These are phyloP conservation scores for Hypercompe scribonia DNA, from an alignment of 2,888 invertebrate species.

Conservation along the genomic window DNA sequence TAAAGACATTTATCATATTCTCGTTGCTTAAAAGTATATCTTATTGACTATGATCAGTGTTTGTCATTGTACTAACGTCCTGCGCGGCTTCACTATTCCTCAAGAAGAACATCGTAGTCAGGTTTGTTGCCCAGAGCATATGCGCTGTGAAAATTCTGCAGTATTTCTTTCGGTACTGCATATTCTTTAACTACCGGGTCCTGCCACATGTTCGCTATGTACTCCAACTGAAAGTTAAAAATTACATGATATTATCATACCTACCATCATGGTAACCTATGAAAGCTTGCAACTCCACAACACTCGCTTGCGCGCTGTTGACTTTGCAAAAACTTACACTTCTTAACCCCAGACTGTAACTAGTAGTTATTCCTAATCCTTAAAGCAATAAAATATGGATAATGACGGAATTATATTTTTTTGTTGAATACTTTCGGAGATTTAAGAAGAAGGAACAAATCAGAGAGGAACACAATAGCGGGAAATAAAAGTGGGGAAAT, in stretches of 20 bases:
- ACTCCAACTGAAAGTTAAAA: constrained; percentile 13
- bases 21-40: not conserved
- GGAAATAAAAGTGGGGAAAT: too few relatives aligned
- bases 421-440: too few relatives aligned
- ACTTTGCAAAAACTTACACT: too few relatives aligned
- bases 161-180: constrained; percentile 85
- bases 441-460: too few relatives aligned
- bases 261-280: not conserved
- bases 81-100: constrained; percentile 23
- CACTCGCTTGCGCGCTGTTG: not conserved
- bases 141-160: constrained; percentile 82
- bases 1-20: not conserved
- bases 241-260: not conserved
- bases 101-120: constrained; percentile 64
- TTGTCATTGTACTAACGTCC: not conserved
- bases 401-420: too few relatives aligned
- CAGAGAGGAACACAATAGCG: too few relatives aligned
- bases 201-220: constrained; percentile 82
- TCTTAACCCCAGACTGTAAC: too few relatives aligned
- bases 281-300: not conserved
- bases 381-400: too few relatives aligned
- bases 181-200: constrained; percentile 88
- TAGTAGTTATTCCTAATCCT: too few relatives aligned
- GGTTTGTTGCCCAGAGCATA: constrained; percentile 57
- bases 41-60: not conserved